Evolutionary conservation across 2,113 vertebrate genomes (phyloP), one percentile per base, ranked within the genome.

Genomic region (Pitta sordida): DNA sequence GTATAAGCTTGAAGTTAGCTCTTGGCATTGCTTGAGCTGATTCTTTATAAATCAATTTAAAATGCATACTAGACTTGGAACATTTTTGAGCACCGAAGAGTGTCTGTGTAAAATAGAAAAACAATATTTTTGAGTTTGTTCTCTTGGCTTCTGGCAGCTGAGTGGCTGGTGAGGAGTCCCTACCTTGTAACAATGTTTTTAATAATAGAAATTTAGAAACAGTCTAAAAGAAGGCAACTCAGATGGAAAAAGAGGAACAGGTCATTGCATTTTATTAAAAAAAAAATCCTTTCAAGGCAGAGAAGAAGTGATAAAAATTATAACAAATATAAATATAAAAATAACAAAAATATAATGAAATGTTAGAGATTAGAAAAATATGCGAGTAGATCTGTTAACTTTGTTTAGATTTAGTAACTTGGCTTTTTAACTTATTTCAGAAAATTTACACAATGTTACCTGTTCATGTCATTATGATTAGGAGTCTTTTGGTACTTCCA

Each of bases 131-230:
- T 67, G 48, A 83, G n/a, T 93, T 95, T 95, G 53, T 90, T 88
- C 56, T 88, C 58, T 94, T 84, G 74, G 77, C 80, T 94, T 96
- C 84, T 96, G 90, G 69, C 95, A 95, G 86, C 81, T 96, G 91
- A 95, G 90, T 96, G 96, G 93, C 83, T 95, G 85, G 81, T 77
- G 80, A 74, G 94, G 86, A 90, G n/a, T 91, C 90, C 90, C 79
- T 93, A 92, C 67, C 74, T 93, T 81, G 48, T 63, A 88, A 88
- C 90, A 94, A 90, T 73, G 80, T 59, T 94, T 94, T 94, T 90
- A 88, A 43, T 90, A 77, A 81, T 69, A 90, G 83, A 88, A 86
- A 63, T 91, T 75, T 71, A 81, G 87, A 39, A 88, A 36, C 13
- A 74, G 29, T 65, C 76, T 83, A 55, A 76, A n/a, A 75, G 60